Evolutionary conservation across 2,113 vertebrate genomes (phyloP).

Genomic region (Dipodomys spectabilis): DNA sequence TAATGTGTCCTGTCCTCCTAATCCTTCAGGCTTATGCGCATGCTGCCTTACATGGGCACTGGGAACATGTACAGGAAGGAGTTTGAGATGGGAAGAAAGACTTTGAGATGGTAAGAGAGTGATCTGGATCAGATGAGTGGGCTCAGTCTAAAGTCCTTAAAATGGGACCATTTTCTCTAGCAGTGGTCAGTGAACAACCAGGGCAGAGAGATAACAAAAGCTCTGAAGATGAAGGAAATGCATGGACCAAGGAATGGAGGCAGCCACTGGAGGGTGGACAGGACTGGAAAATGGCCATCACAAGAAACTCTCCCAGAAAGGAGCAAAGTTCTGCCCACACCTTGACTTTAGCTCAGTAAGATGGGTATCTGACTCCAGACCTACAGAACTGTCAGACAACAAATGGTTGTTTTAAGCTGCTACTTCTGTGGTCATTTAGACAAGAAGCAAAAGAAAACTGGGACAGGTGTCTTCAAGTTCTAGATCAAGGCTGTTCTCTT

Average conservation of each 20-base stretch:
- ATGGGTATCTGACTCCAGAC: not conserved
- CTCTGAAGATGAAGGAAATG: not conserved
- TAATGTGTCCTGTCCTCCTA: not conserved
- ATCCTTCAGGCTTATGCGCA: not conserved
- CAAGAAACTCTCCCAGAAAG: not conserved
- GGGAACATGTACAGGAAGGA: not conserved
- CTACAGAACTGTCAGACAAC: not conserved
- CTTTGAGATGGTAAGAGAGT: not conserved
- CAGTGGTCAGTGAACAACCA: not conserved
- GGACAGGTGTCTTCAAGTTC: not conserved
- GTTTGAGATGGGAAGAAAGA: not conserved
- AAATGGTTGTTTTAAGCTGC: not conserved
- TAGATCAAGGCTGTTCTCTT: slow-evolving; percentile 25
- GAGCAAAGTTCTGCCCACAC: not conserved
- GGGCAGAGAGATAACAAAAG: not conserved
- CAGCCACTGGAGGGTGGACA: not conserved
- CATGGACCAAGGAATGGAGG: not conserved
- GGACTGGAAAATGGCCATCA: not conserved
- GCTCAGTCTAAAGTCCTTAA: not conserved
- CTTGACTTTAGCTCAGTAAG: not conserved
- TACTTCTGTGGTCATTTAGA: not conserved
- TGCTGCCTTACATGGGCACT: not conserved
- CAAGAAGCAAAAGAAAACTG: not conserved
- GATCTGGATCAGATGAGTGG: not conserved
- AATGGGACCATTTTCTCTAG: not conserved